A percentile compares a stretch with the other conserved stretches of the same genome.
phyloP scores from a whole-genome alignment of 2,113 vertebrate species.

The Nothocercus julius region DNA sequence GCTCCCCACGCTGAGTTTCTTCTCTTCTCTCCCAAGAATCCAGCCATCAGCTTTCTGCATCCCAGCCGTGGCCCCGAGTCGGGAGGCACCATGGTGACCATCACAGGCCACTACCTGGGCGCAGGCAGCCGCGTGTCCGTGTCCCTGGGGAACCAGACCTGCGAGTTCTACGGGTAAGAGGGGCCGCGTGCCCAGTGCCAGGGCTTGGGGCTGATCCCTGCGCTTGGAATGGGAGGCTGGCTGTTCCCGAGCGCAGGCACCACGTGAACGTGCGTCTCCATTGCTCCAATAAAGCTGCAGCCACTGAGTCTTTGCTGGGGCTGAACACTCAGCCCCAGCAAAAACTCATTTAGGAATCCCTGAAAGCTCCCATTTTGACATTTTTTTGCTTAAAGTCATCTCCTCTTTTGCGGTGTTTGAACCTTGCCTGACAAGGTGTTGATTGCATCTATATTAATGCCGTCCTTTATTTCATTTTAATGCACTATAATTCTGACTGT shows the following conservation, averaged over 20 bases:
- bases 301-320: neutral
- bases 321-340: fast-evolving
- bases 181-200: too few relatives aligned
- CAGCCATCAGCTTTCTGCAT: conserved; percentile 85
- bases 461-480: neutral
- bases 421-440: neutral
- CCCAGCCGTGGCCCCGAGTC: conserved; percentile 94
- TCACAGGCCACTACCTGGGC: conserved; percentile 90
- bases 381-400: neutral
- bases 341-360: neutral
- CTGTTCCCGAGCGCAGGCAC: neutral
- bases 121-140: conserved; percentile 91
- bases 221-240: neutral
- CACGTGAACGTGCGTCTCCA: neutral
- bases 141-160: conserved; percentile 95
- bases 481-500: neutral
- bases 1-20: neutral
- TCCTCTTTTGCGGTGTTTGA: neutral
- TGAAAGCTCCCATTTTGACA: neutral
- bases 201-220: neutral
- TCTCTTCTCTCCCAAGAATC: conserved; percentile 79
- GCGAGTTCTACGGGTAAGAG: conserved; percentile 92
- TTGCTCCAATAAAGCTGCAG: neutral
- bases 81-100: conserved; percentile 94
- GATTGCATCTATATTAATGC: neutral